Conservation (phyloP, 2,888 invertebrate genomes). For the Drosophila kanekoi region DNA sequence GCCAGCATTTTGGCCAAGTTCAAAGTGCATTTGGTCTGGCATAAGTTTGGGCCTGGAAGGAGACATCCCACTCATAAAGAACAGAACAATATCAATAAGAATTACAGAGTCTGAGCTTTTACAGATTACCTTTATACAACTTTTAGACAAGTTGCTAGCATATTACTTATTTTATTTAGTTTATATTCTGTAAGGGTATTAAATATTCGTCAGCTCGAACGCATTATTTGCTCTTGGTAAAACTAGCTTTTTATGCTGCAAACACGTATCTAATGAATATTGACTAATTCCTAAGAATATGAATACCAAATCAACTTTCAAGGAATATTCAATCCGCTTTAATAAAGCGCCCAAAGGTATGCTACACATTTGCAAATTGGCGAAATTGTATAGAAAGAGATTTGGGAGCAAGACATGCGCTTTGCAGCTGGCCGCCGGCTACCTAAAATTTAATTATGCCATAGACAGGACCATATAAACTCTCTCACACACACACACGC, state of each 20-base stretch:
- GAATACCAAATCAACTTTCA: background rate
- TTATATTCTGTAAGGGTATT: too few species aligned
- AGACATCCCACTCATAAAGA: too few species aligned
- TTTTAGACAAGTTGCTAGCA: too few species aligned
- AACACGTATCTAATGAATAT: background rate
- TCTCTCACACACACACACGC: slow-evolving; percentile 10
- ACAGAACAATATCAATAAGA: too few species aligned
- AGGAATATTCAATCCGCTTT: background rate
- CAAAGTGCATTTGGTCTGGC: accelerated
- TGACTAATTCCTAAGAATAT: slow-evolving; percentile 5
- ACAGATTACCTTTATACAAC: too few species aligned
- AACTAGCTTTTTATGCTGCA: background rate
- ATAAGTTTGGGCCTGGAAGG: background rate
- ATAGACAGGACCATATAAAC: slow-evolving; percentile 47
- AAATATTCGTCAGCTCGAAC: background rate
- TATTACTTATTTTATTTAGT: too few species aligned
- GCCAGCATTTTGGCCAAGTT: background rate
- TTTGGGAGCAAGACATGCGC: slow-evolving; percentile 44
- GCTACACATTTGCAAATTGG: slow-evolving; percentile 32
- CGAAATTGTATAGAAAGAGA: slow-evolving; percentile 36
- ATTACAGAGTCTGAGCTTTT: too few species aligned
- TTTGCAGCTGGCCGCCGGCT: slow-evolving; percentile 39
- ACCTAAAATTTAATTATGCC: slow-evolving; percentile 75
- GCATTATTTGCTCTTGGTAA: background rate
- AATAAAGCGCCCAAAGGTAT: slow-evolving; percentile 10